Percentiles rank a stretch among this genome's conserved stretches.
phyloP scores from a whole-genome alignment of 2,113 vertebrate species.

The Pelusios castaneus region DNA sequence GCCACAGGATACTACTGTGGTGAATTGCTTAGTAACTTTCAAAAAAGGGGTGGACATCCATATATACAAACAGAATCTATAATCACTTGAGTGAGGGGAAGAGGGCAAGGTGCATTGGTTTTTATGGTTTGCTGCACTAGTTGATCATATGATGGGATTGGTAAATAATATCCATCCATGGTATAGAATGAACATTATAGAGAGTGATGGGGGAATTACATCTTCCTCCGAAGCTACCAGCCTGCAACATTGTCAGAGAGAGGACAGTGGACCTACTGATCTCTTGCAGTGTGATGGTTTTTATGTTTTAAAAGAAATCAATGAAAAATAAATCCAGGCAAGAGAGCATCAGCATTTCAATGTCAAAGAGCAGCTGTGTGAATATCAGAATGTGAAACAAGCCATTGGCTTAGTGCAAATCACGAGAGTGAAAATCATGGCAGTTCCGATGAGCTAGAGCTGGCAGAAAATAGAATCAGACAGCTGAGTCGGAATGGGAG shows the following conservation, averaged over 20 bases:
- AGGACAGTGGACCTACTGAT: background rate
- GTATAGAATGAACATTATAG: rapidly evolving
- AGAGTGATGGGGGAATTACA: rapidly evolving
- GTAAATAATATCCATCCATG: background rate
- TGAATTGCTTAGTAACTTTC: background rate
- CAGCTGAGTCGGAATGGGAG: background rate
- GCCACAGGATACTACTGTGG: background rate
- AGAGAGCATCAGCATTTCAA: rapidly evolving
- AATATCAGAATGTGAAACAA: rapidly evolving
- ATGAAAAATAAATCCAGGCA: background rate
- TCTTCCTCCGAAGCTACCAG: background rate
- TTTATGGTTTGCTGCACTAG: background rate
- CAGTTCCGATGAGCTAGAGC: background rate
- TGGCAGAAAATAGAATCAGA: background rate
- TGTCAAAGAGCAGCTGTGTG: background rate
- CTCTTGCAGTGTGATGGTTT: background rate
- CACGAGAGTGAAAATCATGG: background rate
- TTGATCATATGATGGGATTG: rapidly evolving
- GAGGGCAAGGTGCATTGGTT: background rate
- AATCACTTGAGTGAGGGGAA: rapidly evolving
- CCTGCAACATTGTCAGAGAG: background rate
- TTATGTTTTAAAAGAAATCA: background rate
- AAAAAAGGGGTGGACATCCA: background rate
- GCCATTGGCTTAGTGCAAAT: background rate
- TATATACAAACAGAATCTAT: background rate